Conservation (phyloP, 2,888 invertebrate species). For the Drosophila testacea region DNA sequence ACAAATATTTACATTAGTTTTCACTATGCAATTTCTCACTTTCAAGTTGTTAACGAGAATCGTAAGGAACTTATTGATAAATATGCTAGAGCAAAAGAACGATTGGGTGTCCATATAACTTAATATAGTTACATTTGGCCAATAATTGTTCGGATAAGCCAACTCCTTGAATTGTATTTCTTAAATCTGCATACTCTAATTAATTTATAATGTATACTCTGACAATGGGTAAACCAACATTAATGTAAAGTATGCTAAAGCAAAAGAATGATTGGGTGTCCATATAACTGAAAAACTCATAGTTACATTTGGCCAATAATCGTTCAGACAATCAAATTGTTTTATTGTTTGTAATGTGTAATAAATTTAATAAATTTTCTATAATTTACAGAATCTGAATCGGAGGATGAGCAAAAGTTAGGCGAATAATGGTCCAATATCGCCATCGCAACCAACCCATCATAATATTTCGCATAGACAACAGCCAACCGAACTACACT, state of each 20-base stretch:
- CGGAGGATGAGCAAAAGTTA: constrained; percentile 84
- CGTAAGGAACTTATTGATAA: constrained; percentile 36
- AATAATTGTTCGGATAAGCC: constrained; percentile 72
- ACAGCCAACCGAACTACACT: constrained; percentile 66
- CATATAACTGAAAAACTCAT: constrained; percentile 58
- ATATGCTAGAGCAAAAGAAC: constrained; percentile 70
- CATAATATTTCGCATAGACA: constrained; percentile 50
- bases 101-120: constrained; percentile 81
- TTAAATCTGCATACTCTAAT: constrained; percentile 20
- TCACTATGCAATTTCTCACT: constrained; percentile 35
- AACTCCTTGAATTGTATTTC: background rate
- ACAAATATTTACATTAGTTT: constrained; percentile 46
- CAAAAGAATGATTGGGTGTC: constrained; percentile 79
- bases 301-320: constrained; percentile 80
- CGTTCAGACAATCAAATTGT: constrained; percentile 50
- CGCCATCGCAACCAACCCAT: constrained; percentile 29
- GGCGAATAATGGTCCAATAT: constrained; percentile 67
- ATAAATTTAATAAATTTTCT: background rate
- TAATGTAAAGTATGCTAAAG: constrained; percentile 60
- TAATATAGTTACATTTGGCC: constrained; percentile 72
- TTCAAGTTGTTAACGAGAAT: constrained; percentile 32
- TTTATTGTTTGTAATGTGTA: background rate
- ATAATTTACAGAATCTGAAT: constrained; percentile 84
- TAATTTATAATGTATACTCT: constrained; percentile 9
- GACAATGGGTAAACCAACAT: constrained; percentile 11